Evolutionary conservation across 1,140 invertebrate species (phyloP).

Genomic region (Littorina saxatilis): DNA sequence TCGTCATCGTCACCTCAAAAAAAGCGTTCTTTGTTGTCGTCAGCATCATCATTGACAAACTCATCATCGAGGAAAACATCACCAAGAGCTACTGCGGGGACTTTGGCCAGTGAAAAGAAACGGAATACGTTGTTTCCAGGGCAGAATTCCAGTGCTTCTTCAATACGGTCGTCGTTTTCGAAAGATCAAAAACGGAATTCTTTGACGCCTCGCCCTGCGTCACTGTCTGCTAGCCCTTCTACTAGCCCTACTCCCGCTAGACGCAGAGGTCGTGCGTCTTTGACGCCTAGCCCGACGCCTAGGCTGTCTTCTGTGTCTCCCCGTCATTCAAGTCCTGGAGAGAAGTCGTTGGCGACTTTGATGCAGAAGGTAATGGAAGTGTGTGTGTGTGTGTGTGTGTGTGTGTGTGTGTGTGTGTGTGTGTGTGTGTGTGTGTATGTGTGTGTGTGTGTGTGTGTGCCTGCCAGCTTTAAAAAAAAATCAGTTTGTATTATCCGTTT

Average conservation of each 20-base stretch:
- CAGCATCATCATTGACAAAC: background rate
- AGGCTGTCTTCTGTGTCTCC: background rate
- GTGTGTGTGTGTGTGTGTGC: too few relatives aligned
- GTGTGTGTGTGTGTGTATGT: too few relatives aligned
- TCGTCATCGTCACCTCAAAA: too few relatives aligned
- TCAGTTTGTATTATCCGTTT: too few relatives aligned
- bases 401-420: too few relatives aligned
- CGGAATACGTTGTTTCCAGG: too few relatives aligned
- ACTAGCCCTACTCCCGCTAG: background rate
- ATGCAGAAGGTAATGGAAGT: slow-evolving; percentile 4
- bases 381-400: too few relatives aligned
- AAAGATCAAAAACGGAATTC: background rate
- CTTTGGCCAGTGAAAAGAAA: background rate
- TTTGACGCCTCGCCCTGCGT: background rate
- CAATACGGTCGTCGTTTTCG: background rate
- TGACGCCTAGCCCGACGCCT: background rate
- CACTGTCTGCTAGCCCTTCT: background rate
- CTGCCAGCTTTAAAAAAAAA: too few relatives aligned
- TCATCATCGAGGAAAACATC: background rate
- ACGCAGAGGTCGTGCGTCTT: background rate
- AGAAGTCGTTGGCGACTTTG: background rate
- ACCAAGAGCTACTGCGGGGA: background rate
- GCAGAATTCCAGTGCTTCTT: background rate
- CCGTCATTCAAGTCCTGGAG: background rate
- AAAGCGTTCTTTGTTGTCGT: background rate